A percentile compares a stretch with the other conserved stretches of the same genome.
phyloP scores from a whole-genome alignment of 1,140 invertebrate genomes.

The Platorchestia sp. region DNA sequence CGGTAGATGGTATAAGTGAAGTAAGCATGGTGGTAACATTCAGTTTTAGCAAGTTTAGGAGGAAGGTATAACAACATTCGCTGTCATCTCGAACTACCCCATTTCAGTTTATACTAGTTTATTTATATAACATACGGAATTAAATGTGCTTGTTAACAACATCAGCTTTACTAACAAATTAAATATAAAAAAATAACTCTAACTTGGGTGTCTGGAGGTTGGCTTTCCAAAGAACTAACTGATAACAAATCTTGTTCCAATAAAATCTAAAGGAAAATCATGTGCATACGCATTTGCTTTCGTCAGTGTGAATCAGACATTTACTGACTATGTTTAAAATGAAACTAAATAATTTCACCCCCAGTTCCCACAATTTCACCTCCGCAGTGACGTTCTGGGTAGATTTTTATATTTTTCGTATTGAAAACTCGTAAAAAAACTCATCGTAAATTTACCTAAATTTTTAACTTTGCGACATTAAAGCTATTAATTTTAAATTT shows the following conservation, averaged over 20 bases:
- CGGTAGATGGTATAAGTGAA: conserved; percentile 56
- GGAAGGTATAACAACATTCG: neutral
- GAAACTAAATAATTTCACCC: too few species aligned
- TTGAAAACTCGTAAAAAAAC: neutral
- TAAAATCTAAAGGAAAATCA: neutral
- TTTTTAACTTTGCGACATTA: neutral
- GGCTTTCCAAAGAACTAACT: neutral
- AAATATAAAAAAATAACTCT: neutral
- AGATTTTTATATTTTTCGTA: neutral
- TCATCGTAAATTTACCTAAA: neutral
- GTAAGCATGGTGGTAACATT: neutral
- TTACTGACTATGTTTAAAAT: neutral
- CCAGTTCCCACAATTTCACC: too few species aligned
- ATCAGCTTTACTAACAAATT: neutral
- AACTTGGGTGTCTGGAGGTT: neutral
- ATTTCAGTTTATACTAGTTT: neutral
- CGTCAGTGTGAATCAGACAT: neutral
- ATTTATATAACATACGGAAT: neutral
- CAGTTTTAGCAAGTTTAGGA: neutral
- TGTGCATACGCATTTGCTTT: neutral
- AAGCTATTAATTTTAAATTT: neutral
- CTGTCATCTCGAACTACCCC: neutral
- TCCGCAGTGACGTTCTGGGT: neutral
- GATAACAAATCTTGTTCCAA: neutral
- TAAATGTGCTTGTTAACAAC: neutral